Evolutionary conservation across 2,113 vertebrate genomes (phyloP), one percentile per base, ranked within the genome.

Genomic region (Chaetodon auriga): DNA sequence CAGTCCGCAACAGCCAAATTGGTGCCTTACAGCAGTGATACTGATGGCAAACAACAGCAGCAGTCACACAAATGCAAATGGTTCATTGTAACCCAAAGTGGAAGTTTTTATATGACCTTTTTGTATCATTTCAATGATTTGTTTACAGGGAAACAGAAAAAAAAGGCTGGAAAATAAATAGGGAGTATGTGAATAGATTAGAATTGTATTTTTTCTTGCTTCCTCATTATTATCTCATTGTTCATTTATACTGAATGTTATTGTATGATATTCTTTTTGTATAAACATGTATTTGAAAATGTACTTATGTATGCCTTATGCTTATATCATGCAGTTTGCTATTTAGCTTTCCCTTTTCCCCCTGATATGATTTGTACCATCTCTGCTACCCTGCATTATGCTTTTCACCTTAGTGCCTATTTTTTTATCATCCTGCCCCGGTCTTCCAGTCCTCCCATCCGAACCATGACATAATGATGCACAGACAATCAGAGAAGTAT

Each of bases 11-110:
- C 83, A 86, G 83, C 85, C 86, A 62, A 92, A 88, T 90, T 54
- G 87, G 95, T 96, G 95, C 95, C 95, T 96, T 96, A 94, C 85
- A 90, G 85, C 89, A 87, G 83, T 58, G 75, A 86, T 81, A 80
- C 83, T 61, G 85, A 75, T 70, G 45, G 63, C 79, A 76, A 69
- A 63, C 80, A 69, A 74, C 77, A 80, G 76, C 87, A 81, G 77
- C 85, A 76, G 73, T 85, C 84, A 86, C 75, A 49, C 83, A 85
- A 84, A 90, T 90, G 92, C 91, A 90, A 90, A 65, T 45, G 53
- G 73, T 89, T 77, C 76, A 71, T 69, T 87, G 82, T 74, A 80
- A 85, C 80, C 89, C 64, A 71, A 80, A 90, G 82, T 89, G 80
- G 80, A 84, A 70, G 68, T 80, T 86, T 93, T 90, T 87, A 72